Conservation (phyloP, 2,888 invertebrate species). For the Xylota sylvarum region DNA sequence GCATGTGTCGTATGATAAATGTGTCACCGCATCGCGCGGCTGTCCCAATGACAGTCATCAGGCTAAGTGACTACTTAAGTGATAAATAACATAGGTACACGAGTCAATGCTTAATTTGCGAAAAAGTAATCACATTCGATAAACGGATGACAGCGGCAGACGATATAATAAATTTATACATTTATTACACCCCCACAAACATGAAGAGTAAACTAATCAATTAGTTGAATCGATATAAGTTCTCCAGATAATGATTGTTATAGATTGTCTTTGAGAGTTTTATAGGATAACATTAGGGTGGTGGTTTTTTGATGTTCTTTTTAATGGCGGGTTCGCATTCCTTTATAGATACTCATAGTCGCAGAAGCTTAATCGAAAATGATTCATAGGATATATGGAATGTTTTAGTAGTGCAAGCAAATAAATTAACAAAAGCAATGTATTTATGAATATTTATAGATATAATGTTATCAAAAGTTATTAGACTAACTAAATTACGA, state of each 20-base stretch:
- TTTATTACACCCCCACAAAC: neutral
- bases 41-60: slow-evolving; percentile 16
- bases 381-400: neutral
- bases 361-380: neutral
- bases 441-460: neutral
- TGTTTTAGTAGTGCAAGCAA: neutral
- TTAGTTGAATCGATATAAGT: slow-evolving; percentile 18
- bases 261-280: neutral
- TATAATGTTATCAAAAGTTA: neutral
- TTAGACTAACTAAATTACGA: slow-evolving; percentile 2
- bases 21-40: slow-evolving; percentile 17
- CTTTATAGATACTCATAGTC: neutral
- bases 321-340: neutral
- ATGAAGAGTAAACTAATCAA: slow-evolving; percentile 5
- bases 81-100: neutral
- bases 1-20: slow-evolving; percentile 17
- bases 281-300: neutral
- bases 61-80: slow-evolving; percentile 16
- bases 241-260: slow-evolving; percentile 3
- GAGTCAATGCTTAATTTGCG: neutral
- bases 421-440: slow-evolving; percentile 5
- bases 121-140: slow-evolving; percentile 8
- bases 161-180: slow-evolving; percentile 8
- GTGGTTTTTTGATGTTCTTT: neutral
- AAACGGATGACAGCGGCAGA: slow-evolving; percentile 2